Evolutionary conservation across 2,797 vertebrate genomes (phyloP).

Genomic region (Morelia viridis): DNA sequence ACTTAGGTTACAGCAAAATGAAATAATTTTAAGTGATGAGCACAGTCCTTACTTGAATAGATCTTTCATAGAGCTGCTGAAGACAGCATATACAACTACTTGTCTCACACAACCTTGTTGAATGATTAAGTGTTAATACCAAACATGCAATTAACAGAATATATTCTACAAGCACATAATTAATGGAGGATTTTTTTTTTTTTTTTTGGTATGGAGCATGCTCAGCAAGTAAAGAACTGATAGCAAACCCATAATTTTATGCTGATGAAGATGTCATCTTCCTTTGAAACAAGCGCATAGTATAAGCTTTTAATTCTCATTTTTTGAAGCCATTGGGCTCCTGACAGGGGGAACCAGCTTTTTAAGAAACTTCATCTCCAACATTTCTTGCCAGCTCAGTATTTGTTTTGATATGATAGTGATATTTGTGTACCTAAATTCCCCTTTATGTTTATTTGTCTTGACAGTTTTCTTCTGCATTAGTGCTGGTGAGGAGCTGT

Average conservation of each 20-base stretch:
- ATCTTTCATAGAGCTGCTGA: not conserved
- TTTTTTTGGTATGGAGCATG: not conserved
- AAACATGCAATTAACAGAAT: not conserved
- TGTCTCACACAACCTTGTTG: not conserved
- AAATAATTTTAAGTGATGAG: not conserved
- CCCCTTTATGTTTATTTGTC: constrained; percentile 64
- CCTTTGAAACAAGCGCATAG: not conserved
- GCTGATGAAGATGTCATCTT: not conserved
- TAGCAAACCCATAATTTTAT: not conserved
- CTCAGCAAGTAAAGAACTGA: not conserved
- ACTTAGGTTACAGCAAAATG: not conserved
- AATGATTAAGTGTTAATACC: not conserved
- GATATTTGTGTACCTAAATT: constrained; percentile 52
- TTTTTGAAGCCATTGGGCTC: constrained; percentile 26
- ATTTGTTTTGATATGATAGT: constrained; percentile 38
- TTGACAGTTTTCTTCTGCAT: constrained; percentile 68
- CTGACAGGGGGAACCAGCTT: constrained; percentile 37
- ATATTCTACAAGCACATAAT: not conserved
- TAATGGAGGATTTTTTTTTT: not conserved
- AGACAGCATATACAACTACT: not conserved
- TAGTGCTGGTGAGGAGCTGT: constrained; percentile 49
- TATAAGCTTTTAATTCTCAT: not conserved
- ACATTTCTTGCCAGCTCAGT: constrained; percentile 28
- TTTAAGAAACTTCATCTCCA: constrained; percentile 54
- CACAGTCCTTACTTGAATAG: not conserved